A percentile compares a stretch with the other conserved stretches of the same genome.
phyloP scores from a whole-genome alignment of 2,113 vertebrate species.

The Oreochromis spilurus region DNA sequence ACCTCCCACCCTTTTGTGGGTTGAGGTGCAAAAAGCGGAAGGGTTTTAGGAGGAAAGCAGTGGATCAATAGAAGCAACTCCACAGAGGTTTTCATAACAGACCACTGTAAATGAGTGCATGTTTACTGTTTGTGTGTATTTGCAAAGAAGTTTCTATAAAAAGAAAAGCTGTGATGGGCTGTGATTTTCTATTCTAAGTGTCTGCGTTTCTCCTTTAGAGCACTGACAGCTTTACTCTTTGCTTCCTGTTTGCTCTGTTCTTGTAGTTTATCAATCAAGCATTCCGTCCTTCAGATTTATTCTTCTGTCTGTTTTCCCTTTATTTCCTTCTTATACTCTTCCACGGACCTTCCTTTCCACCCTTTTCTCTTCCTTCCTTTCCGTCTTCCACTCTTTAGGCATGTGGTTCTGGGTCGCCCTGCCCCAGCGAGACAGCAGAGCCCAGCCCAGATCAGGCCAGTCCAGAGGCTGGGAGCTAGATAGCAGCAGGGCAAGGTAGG shows the following conservation, averaged over 20 bases:
- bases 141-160: neutral
- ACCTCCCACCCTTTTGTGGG: slow-evolving; percentile 2
- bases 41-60: neutral
- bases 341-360: neutral
- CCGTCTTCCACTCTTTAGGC: slow-evolving; percentile 73
- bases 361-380: neutral
- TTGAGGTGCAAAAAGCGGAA: slow-evolving; percentile 41
- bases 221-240: slow-evolving; percentile 9
- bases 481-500: slow-evolving; percentile 96
- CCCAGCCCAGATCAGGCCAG: slow-evolving; percentile 90
- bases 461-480: slow-evolving; percentile 99
- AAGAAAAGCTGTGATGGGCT: neutral
- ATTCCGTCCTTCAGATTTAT: slow-evolving; percentile 11
- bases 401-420: slow-evolving; percentile 93
- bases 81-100: slow-evolving; percentile 26
- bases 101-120: neutral
- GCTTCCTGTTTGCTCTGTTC: slow-evolving; percentile 8
- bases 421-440: slow-evolving; percentile 91
- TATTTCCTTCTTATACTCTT: neutral
- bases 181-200: neutral
- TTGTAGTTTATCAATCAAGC: neutral
- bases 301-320: slow-evolving; percentile 5
- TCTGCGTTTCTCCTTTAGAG: slow-evolving; percentile 8
- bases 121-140: neutral
- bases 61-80: slow-evolving; percentile 37